Base-by-base conservation (phyloP, 2,113 vertebrate genomes). In the Cygnus atratus region DNA sequence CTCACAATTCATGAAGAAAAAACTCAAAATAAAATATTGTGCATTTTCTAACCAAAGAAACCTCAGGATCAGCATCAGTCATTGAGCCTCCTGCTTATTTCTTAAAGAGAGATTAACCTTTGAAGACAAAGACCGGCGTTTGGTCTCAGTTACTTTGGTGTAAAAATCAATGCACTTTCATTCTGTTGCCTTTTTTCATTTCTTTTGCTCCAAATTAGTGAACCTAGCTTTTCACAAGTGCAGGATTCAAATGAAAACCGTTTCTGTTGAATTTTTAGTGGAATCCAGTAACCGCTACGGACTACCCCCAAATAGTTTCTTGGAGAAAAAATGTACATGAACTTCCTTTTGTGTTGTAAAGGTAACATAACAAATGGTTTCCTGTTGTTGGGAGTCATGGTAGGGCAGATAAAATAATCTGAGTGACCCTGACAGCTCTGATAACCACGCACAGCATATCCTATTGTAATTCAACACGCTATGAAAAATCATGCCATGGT, bases 21-120 rank as follows among this genome's bases (percentile, higher is more conserved):
- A 95, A 89, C 83, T 92, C 84, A 37, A 92, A 96, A 94, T 92
- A 96, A 97, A 97, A 94, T 95, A 96, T 82, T 66, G 67, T 1
- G 3, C 18, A 3, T 93, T 71, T 84, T 76, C 91, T 71, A 91
- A 91, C 87, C 84, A 96, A 94, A 95, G 93, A 94, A 97, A 94
- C 25, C 70, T 59, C 81, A 12, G 91, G 92, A 97, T 85, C 92
- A 91, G 95, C 88, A 95, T 93, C 96, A 80, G 74, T 95, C 95
- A 94, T 26, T 31, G 88, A 91, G 77, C 28, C 74, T 84, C 74
- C 58, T 92, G 88, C 58, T 91, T 90, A 66, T 88, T 96, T 94
- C 80, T 80, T 87, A 78, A 78, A 90, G 70, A 82, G 92, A 96
- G 88, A 95, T 94, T 73, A 92, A 94, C 92, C 90, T 96, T 44